A percentile compares a stretch with the other conserved stretches of the same genome.
These are phyloP conservation scores for Ophion costatus DNA, from an alignment of 2,888 invertebrate genomes.

Conservation along the genomic window DNA sequence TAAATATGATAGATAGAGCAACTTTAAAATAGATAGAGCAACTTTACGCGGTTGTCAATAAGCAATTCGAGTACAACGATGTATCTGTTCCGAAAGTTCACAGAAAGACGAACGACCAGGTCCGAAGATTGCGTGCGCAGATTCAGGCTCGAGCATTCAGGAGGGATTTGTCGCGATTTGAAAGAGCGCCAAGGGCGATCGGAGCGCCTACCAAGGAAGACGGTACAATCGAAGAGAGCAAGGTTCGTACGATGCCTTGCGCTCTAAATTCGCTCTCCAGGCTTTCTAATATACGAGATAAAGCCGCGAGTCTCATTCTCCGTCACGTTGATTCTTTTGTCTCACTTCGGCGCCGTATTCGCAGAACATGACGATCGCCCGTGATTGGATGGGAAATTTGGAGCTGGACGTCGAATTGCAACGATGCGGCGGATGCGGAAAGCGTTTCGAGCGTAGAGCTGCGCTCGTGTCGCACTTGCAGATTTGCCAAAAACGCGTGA, in stretches of 20 bases:
- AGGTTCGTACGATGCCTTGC: conserved; percentile 50
- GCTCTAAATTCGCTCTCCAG: not conserved
- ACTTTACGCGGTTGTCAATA: not conserved
- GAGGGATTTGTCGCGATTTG: conserved; percentile 86
- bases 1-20: no score
- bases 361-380: conserved; percentile 31
- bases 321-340: no score
- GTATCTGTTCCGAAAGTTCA: conserved; percentile 76
- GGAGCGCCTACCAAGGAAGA: conserved; percentile 73
- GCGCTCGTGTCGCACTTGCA: conserved; percentile 89
- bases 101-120: conserved; percentile 89
- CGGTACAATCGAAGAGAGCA: conserved; percentile 35
- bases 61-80: not conserved
- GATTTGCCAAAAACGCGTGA: conserved; percentile 86
- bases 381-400: conserved; percentile 88
- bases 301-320: not conserved
- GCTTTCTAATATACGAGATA: not conserved
- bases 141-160: conserved; percentile 88
- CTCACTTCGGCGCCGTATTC: no score
- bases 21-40: no score
- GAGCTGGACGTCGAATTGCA: conserved; percentile 87
- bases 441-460: conserved; percentile 89
- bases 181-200: conserved; percentile 80
- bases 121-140: conserved; percentile 87
- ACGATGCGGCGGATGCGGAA: conserved; percentile 89